phyloP scores from a whole-genome alignment of 2,113 vertebrate genomes.

The Murina feae region DNA sequence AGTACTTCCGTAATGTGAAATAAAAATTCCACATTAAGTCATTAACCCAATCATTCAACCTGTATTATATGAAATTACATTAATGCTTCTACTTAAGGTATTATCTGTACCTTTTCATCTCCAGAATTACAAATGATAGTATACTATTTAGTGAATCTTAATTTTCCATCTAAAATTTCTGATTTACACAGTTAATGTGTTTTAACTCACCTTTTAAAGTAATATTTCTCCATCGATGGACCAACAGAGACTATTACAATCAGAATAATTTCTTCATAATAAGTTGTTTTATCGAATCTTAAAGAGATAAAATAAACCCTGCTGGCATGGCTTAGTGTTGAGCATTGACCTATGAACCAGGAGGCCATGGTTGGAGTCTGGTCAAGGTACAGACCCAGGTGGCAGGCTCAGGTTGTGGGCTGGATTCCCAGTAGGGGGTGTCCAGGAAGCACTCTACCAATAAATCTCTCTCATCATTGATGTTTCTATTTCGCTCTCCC shows the following conservation, averaged over 20 bases:
- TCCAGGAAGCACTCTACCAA: too few species aligned
- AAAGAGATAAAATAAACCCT: neutral
- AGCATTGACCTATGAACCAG: too few species aligned
- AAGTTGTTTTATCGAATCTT: neutral
- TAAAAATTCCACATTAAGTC: conserved; percentile 11
- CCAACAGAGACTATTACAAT: neutral
- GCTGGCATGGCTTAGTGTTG: too few species aligned
- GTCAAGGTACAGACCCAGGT: too few species aligned
- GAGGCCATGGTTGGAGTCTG: too few species aligned
- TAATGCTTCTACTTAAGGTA: conserved; percentile 11
- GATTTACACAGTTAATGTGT: neutral
- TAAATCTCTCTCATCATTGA: too few species aligned
- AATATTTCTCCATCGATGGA: neutral
- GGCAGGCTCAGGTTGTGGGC: too few species aligned
- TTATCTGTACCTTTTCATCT: neutral
- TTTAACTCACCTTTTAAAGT: neutral
- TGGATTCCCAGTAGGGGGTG: too few species aligned
- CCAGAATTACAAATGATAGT: neutral
- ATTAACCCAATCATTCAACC: neutral
- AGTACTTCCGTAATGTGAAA: conserved; percentile 15
- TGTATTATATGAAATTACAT: neutral
- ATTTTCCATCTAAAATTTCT: neutral
- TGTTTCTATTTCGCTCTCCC: too few species aligned
- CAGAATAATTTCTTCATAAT: neutral
- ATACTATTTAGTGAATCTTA: neutral